A percentile compares a stretch with the other conserved stretches of the same genome.
Conservation (phyloP, 2,113 vertebrate species). For the Monopterus albus region DNA sequence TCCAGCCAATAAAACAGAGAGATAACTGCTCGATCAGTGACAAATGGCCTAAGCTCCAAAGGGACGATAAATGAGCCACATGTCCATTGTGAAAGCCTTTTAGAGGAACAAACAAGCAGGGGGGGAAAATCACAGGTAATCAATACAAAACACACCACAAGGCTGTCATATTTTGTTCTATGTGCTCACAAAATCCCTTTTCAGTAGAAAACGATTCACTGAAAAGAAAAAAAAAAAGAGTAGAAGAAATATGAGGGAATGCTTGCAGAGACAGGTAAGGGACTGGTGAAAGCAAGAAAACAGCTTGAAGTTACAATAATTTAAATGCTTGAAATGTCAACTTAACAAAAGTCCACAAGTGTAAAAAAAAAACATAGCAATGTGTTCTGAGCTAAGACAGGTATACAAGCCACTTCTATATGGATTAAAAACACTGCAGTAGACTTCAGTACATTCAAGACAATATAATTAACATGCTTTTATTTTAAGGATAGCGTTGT, state of each 20-base stretch:
- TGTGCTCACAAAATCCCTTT: background rate
- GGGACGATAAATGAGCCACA: conserved; percentile 16
- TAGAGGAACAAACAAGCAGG: background rate
- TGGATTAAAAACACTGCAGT: too few relatives aligned
- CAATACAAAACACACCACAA: conserved; percentile 31
- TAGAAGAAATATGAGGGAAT: background rate
- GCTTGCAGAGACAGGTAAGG: background rate
- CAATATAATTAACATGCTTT: background rate
- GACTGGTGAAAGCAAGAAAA: background rate
- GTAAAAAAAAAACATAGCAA: too few relatives aligned
- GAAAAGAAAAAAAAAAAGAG: conserved; percentile 2
- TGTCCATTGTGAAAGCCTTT: conserved; percentile 7
- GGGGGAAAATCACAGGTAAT: conserved; percentile 10
- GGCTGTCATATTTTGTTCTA: too few relatives aligned
- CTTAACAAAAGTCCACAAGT: too few relatives aligned
- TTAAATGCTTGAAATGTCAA: too few relatives aligned
- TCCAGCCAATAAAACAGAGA: conserved; percentile 17
- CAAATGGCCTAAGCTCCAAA: conserved; percentile 1
- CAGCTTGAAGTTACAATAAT: background rate
- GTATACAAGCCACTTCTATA: too few relatives aligned
- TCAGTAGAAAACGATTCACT: background rate
- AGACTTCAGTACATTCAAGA: too few relatives aligned
- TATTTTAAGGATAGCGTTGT: conserved; percentile 6
- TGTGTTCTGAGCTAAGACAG: too few relatives aligned
- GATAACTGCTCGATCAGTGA: conserved; percentile 50